phyloP scores from a whole-genome alignment of 37 sponge, comb jelly and placozoan genomes.

The Amphimedon queenslandica region DNA sequence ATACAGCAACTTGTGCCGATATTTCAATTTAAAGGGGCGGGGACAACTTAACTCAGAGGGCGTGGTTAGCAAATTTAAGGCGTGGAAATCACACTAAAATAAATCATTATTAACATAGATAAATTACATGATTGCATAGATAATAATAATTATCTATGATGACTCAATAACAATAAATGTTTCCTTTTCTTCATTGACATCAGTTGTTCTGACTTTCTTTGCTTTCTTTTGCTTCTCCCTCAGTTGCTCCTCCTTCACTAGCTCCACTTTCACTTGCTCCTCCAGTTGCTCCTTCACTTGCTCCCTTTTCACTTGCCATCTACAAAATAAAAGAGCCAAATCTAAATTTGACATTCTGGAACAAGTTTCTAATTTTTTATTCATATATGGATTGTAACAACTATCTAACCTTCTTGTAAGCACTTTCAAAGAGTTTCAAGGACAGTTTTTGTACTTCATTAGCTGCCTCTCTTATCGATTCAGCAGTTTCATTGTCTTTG shows the following conservation, averaged over 20 bases:
- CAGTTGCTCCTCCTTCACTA: constrained; percentile 19
- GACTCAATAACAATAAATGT: too few species aligned
- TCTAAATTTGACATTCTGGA: background rate
- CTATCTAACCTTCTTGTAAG: constrained; percentile 82
- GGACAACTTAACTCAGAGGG: too few species aligned
- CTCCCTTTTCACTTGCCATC: constrained; percentile 45
- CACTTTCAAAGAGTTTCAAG: constrained; percentile 96
- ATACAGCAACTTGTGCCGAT: too few species aligned
- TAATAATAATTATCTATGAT: too few species aligned
- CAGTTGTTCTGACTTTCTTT: too few species aligned
- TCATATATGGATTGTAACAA: background rate
- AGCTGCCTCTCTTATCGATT: constrained; percentile 66
- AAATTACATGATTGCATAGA: too few species aligned
- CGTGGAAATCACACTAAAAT: too few species aligned
- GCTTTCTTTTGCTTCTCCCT: constrained; percentile 86
- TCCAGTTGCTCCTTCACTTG: background rate
- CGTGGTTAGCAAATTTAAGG: too few species aligned
- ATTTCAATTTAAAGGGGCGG: too few species aligned
- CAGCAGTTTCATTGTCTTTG: constrained; percentile 81
- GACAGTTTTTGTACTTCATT: constrained; percentile 89
- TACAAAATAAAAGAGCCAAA: constrained; percentile 2
- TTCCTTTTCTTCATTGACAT: constrained; percentile 55
- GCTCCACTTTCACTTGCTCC: constrained; percentile 5
- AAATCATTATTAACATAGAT: too few species aligned
- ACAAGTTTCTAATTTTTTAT: background rate